A percentile compares a stretch with the other conserved stretches of the same genome.
phyloP scores from a whole-genome alignment of 2,888 invertebrate genomes.

The Ormyrus rosae region DNA sequence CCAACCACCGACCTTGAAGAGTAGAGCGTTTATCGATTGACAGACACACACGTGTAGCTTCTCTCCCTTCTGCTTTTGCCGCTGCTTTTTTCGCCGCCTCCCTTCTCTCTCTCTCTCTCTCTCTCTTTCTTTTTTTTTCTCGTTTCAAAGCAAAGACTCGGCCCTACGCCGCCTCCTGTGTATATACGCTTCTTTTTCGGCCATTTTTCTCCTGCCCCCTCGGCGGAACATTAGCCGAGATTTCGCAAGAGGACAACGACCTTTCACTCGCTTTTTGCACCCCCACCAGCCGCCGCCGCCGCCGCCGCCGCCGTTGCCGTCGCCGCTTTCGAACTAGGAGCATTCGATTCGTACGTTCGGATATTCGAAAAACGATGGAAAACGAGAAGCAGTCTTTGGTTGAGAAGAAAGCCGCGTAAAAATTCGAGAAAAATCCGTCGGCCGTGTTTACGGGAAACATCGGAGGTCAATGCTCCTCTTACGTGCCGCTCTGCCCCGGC shows the following conservation, averaged over 20 bases:
- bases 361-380: too few relatives aligned
- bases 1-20: conserved; percentile 70
- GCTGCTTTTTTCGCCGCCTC: neutral
- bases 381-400: too few relatives aligned
- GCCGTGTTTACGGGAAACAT: too few relatives aligned
- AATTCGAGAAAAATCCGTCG: too few relatives aligned
- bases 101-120: conserved; percentile 41
- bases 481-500: too few relatives aligned
- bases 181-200: neutral
- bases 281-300: too few relatives aligned
- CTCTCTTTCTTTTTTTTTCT: conserved; percentile 42
- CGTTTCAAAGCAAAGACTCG: neutral
- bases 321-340: too few relatives aligned
- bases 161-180: neutral
- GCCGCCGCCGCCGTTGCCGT: too few relatives aligned
- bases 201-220: conserved; percentile 3
- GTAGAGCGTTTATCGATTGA: conserved; percentile 70
- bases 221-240: conserved; percentile 35
- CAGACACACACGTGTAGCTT: conserved; percentile 67
- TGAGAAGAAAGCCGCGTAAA: too few relatives aligned
- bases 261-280: conserved; percentile 40
- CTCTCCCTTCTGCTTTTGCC: conserved; percentile 57
- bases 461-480: too few relatives aligned
- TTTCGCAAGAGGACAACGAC: conserved; percentile 55
- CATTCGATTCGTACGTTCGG: too few relatives aligned